phyloP scores from a whole-genome alignment of 1,140 invertebrate species.

The Drosophila kohkoa region DNA sequence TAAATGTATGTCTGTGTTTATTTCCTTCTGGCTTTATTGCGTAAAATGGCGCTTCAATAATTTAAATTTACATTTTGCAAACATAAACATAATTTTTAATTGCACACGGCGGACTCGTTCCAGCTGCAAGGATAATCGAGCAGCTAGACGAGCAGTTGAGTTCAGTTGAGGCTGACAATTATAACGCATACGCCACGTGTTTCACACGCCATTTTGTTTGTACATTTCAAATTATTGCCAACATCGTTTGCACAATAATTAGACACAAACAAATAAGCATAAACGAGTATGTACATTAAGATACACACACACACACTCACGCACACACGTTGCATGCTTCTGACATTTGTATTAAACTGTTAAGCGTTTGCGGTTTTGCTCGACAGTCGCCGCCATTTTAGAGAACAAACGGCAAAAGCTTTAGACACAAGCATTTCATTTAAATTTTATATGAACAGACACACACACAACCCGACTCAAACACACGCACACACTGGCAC shows the following conservation, averaged over 20 bases:
- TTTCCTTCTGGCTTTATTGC: constrained; percentile 1
- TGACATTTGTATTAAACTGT: constrained; percentile 74
- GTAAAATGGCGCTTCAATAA: constrained; percentile 29
- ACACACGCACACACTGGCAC: constrained; percentile 3
- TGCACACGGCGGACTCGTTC: constrained; percentile 63
- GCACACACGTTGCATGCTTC: constrained; percentile 8
- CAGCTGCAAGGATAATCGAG: constrained; percentile 46
- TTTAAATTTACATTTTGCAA: constrained; percentile 54
- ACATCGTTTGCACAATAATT: constrained; percentile 49
- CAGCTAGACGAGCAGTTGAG: constrained; percentile 20
- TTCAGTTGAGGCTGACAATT: constrained; percentile 10
- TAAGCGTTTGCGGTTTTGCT: constrained; percentile 52
- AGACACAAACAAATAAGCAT: constrained; percentile 33
- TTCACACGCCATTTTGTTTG: constrained; percentile 53
- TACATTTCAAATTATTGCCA: constrained; percentile 48
- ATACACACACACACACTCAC: constrained; percentile 1
- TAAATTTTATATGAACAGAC: constrained; percentile 68
- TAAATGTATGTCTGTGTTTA: background rate
- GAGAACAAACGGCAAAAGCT: constrained; percentile 35
- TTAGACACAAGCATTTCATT: constrained; percentile 51
- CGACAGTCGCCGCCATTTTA: constrained; percentile 52
- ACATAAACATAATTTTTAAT: constrained; percentile 78
- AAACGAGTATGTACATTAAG: background rate
- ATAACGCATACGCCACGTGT: constrained; percentile 49
- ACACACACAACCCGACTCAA: constrained; percentile 17